A percentile compares a stretch with the other conserved stretches of the same genome.
Evolutionary conservation across 1,140 invertebrate species (phyloP).

Genomic region (Heterodera schachtii): DNA sequence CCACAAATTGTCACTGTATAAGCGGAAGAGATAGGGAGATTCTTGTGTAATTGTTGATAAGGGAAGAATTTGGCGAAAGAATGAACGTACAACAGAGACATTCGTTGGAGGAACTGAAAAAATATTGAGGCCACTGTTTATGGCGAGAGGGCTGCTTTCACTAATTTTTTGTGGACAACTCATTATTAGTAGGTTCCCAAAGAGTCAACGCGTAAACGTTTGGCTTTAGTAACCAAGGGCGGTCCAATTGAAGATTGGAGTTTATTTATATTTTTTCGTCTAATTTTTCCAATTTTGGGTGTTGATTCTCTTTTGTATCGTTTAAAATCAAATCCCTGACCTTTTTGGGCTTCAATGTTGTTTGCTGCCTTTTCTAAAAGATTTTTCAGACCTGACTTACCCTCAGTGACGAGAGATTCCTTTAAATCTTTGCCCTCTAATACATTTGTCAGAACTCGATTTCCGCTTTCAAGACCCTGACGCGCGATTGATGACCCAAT

Average conservation of each 20-base stretch:
- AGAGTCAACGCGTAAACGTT: not conserved
- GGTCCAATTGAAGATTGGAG: not conserved
- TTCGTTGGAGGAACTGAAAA: constrained; percentile 24
- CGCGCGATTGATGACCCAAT: not conserved
- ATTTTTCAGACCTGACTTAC: not conserved
- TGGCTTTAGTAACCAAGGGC: not conserved
- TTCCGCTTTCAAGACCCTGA: not conserved
- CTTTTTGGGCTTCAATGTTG: not conserved
- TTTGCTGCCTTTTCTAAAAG: not conserved
- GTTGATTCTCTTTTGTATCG: not conserved
- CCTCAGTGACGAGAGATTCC: not conserved
- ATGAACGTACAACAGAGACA: too few species aligned
- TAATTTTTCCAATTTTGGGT: not conserved
- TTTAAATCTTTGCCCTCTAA: not conserved
- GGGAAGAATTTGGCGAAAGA: too few species aligned
- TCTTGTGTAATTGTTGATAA: too few species aligned
- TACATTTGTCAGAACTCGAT: too few species aligned
- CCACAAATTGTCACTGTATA: too few species aligned
- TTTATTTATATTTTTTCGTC: constrained; percentile 12
- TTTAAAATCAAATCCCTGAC: constrained; percentile 15
- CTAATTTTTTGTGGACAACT: constrained; percentile 18
- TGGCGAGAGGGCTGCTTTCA: constrained; percentile 6
- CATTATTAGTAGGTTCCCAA: constrained; percentile 26
- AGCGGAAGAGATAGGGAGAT: too few species aligned
- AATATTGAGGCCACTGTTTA: constrained; percentile 8